A percentile compares a stretch with the other conserved stretches of the same genome.
Evolutionary conservation across 64 coral and sea anemone genomes (phyloP).

Genomic region (Stichodactyla helianthus): DNA sequence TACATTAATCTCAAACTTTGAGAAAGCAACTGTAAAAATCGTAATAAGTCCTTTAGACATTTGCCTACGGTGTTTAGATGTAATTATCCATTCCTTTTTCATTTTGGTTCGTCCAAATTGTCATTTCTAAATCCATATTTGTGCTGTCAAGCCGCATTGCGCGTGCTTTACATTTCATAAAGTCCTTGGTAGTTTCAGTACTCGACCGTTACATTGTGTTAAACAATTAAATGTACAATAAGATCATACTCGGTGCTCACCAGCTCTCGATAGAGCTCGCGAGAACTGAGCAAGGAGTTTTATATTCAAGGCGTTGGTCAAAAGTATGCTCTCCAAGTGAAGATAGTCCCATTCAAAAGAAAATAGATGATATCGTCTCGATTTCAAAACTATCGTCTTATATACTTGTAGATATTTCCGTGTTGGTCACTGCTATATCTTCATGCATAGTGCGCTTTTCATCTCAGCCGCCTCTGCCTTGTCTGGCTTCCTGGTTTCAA

Average conservation of each 20-base stretch:
- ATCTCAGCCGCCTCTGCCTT: background rate
- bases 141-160: too few relatives aligned
- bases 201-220: background rate
- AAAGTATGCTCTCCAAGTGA: background rate
- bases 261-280: background rate
- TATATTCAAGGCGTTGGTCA: background rate
- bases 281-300: background rate
- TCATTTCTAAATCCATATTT: background rate
- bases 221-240: background rate
- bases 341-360: background rate
- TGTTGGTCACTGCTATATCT: background rate
- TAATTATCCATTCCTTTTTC: background rate
- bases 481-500: background rate
- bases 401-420: background rate
- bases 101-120: background rate
- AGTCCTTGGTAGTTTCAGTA: background rate
- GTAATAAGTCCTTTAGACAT: background rate
- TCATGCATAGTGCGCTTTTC: background rate
- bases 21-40: background rate
- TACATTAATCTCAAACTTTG: background rate
- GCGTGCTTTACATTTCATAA: background rate
- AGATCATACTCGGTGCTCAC: background rate
- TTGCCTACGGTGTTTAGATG: background rate
- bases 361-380: background rate
- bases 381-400: background rate